Percentiles rank a stretch among this genome's conserved stretches.
Evolutionary conservation across 2,113 vertebrate species (phyloP).

Genomic region (Lota lota): DNA sequence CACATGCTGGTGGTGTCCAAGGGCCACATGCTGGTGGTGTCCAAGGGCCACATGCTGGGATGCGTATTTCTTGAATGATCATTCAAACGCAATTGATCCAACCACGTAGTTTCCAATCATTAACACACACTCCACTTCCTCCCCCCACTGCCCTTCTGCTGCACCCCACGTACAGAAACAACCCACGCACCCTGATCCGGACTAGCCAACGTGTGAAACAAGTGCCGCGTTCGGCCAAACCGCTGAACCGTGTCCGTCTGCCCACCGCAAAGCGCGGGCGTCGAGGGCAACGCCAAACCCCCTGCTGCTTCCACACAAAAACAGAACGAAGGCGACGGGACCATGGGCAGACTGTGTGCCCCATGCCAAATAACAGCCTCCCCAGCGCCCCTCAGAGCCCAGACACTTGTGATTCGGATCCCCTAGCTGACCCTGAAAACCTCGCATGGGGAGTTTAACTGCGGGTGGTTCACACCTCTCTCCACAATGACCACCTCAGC

Average conservation of each 20-base stretch:
- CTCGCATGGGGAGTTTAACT: conserved; percentile 50
- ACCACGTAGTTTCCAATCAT: background rate
- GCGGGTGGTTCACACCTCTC: conserved; percentile 64
- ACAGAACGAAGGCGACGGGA: conserved; percentile 8
- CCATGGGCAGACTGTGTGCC: conserved; percentile 23
- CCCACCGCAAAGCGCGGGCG: conserved; percentile 21
- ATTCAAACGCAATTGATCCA: too few relatives aligned
- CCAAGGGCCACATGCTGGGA: background rate
- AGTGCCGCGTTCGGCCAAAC: conserved; percentile 28
- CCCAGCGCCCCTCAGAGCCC: conserved; percentile 9
- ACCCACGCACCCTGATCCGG: background rate
- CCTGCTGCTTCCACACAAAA: background rate
- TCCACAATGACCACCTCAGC: conserved; percentile 54
- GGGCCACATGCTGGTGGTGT: too few relatives aligned
- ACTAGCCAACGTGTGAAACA: conserved; percentile 24
- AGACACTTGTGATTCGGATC: conserved; percentile 31
- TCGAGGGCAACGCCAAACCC: conserved; percentile 31
- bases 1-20: too few relatives aligned
- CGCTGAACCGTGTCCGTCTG: conserved; percentile 14
- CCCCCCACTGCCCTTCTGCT: background rate
- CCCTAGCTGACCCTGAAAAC: conserved; percentile 33
- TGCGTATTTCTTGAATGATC: background rate
- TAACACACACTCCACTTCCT: background rate
- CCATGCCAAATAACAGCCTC: conserved; percentile 35
- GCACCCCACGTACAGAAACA: too few relatives aligned